phyloP scores from a whole-genome alignment of 2,888 invertebrate species.

The Syrista parreyssii region DNA sequence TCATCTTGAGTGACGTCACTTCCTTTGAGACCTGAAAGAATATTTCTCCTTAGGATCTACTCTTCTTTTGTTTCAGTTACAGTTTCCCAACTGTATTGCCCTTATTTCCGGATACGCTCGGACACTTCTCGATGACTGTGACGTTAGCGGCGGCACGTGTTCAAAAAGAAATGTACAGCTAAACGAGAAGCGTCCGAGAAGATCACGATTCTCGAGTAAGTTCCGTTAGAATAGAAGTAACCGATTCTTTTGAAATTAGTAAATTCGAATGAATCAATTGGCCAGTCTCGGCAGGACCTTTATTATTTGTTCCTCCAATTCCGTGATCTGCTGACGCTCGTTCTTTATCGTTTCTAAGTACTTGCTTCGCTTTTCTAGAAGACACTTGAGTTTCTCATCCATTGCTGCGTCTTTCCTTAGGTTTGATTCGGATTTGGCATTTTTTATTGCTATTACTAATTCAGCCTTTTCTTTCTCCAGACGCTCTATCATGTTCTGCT shows the following conservation, averaged over 20 bases:
- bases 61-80: neutral
- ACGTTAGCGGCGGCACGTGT: neutral
- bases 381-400: slow-evolving; percentile 68
- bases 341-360: slow-evolving; percentile 68
- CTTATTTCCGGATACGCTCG: neutral
- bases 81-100: neutral
- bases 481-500: slow-evolving; percentile 72
- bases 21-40: slow-evolving; percentile 64
- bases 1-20: slow-evolving; percentile 61
- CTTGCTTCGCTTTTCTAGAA: slow-evolving; percentile 71
- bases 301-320: slow-evolving; percentile 69
- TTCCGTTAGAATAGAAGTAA: neutral
- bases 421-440: slow-evolving; percentile 71
- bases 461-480: slow-evolving; percentile 74
- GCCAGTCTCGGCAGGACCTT: slow-evolving; percentile 60
- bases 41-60: slow-evolving; percentile 21
- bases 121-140: neutral
- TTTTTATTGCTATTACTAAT: slow-evolving; percentile 72
- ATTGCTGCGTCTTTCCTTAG: slow-evolving; percentile 69
- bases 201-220: neutral
- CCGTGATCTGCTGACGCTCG: slow-evolving; percentile 68
- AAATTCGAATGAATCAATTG: neutral
- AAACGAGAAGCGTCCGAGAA: neutral
- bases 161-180: neutral
- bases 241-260: neutral